Percentiles rank a stretch among this genome's conserved stretches.
Conservation (phyloP, 2,888 invertebrate species). For the Macaria liturata region DNA sequence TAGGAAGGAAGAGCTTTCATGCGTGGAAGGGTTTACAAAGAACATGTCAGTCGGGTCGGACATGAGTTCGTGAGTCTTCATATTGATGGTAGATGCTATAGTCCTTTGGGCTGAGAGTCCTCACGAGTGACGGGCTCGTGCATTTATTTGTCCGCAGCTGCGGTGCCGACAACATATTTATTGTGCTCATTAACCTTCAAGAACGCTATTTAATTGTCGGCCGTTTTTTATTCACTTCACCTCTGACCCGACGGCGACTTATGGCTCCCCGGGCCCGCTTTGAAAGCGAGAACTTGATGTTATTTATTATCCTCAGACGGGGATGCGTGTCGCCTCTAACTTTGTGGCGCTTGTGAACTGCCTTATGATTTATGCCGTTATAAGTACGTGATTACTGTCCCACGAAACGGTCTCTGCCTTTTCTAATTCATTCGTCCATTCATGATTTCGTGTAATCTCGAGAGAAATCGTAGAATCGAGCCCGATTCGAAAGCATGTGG, state of each 20-base stretch:
- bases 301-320: conserved; percentile 76
- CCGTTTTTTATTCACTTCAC: conserved; percentile 83
- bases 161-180: conserved; percentile 83
- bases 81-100: conserved; percentile 40
- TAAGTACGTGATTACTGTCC: conserved; percentile 76
- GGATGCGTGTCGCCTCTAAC: conserved; percentile 77
- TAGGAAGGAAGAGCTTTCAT: conserved; percentile 24
- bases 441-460: conserved; percentile 17
- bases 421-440: conserved; percentile 26
- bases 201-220: conserved; percentile 83
- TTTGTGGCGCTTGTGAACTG: conserved; percentile 77
- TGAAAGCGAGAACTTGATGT: conserved; percentile 80
- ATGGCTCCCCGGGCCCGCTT: conserved; percentile 79
- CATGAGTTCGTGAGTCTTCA: conserved; percentile 37
- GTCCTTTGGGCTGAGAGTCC: conserved; percentile 45
- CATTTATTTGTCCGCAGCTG: conserved; percentile 81
- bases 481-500: conserved; percentile 9
- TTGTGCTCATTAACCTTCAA: conserved; percentile 83
- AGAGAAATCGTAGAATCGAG: conserved; percentile 15
- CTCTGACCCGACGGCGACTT: conserved; percentile 81
- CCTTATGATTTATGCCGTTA: conserved; percentile 76
- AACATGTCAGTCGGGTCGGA: conserved; percentile 66
- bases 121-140: conserved; percentile 74
- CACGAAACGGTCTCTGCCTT: conserved; percentile 43
- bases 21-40: conserved; percentile 64